phyloP scores from a whole-genome alignment of 2,113 vertebrate genomes.

The Gymnocephalus cernua region DNA sequence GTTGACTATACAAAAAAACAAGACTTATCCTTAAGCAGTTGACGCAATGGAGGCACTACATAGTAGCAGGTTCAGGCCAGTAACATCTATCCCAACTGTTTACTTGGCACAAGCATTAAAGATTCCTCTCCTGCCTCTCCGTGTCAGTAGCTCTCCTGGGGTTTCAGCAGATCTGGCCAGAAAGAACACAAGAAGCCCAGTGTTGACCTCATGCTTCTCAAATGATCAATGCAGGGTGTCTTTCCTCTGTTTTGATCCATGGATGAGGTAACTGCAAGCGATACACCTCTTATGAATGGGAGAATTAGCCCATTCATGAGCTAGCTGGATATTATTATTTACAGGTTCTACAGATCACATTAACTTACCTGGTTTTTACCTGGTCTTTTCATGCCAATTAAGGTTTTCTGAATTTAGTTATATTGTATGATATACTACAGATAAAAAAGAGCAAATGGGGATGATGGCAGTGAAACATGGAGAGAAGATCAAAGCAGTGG shows the following conservation, averaged over 20 bases:
- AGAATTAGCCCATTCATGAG: background rate
- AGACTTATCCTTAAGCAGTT: too few species aligned
- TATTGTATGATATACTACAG: background rate
- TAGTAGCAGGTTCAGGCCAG: background rate
- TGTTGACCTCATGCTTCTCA: conserved; percentile 28
- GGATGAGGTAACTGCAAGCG: conserved; percentile 36
- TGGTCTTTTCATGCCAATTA: background rate
- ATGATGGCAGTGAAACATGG: conserved; percentile 6
- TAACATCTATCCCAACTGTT: background rate
- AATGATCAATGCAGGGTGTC: background rate
- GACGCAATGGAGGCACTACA: too few species aligned
- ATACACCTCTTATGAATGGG: conserved; percentile 33
- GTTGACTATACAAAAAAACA: too few species aligned
- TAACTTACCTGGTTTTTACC: background rate
- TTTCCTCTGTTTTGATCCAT: conserved; percentile 42
- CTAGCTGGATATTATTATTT: background rate
- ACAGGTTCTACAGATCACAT: background rate
- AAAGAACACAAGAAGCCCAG: conserved; percentile 5
- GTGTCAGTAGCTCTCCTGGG: background rate
- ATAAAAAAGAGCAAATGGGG: background rate
- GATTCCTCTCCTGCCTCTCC: background rate
- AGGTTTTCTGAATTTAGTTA: background rate
- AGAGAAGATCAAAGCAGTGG: conserved; percentile 49
- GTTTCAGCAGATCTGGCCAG: background rate
- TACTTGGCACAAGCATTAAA: background rate